phyloP scores from a whole-genome alignment of 1,140 invertebrate species.

The Eufriesea mexicana region DNA sequence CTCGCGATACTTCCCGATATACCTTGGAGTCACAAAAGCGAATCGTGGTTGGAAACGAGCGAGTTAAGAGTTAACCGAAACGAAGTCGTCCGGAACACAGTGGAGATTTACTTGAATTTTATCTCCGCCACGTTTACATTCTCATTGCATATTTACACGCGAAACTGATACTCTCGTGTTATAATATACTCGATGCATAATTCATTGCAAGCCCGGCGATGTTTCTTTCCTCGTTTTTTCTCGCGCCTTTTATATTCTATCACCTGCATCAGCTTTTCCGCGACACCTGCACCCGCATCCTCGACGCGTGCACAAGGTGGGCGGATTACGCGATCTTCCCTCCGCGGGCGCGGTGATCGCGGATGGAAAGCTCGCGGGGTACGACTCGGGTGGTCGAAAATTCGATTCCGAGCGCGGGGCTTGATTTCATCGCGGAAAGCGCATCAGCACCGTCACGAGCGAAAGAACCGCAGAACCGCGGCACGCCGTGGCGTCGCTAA shows the following conservation, averaged over 20 bases:
- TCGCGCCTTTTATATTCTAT: slow-evolving; percentile 13
- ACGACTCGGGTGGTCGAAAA: neutral
- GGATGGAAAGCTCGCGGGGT: no score
- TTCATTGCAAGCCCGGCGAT: neutral
- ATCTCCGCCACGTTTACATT: neutral
- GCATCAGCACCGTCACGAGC: neutral
- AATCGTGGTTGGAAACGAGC: no score
- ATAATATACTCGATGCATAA: slow-evolving; percentile 29
- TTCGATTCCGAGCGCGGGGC: neutral
- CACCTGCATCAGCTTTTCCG: neutral
- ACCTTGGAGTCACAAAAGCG: no score
- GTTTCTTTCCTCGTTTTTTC: neutral
- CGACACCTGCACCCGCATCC: neutral
- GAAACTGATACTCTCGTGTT: slow-evolving; percentile 15
- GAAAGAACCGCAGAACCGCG: neutral
- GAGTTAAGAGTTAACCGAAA: no score
- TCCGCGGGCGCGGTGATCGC: no score
- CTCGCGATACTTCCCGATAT: no score
- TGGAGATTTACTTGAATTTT: neutral
- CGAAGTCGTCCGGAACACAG: no score
- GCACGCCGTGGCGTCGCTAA: neutral
- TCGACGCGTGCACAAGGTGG: neutral
- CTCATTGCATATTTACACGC: slow-evolving; percentile 32
- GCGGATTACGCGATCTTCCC: neutral
- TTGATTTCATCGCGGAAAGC: neutral